Evolutionary conservation across 2,113 vertebrate species (phyloP).

Genomic region (Pygoscelis antarcticus): DNA sequence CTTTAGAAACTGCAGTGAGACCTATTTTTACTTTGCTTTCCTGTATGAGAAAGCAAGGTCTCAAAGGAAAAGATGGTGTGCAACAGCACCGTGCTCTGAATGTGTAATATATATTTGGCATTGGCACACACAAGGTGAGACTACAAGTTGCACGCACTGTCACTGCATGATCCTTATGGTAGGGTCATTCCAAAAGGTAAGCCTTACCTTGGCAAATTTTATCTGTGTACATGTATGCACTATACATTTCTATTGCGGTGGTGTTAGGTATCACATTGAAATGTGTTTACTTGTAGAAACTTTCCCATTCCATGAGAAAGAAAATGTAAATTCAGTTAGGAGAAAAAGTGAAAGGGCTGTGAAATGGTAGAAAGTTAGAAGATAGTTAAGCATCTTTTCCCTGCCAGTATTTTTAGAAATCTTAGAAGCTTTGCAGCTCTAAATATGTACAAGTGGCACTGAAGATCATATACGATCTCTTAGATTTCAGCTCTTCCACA

Average conservation of each 20-base stretch:
- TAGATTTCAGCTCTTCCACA: background rate
- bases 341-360: background rate
- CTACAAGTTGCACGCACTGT: background rate
- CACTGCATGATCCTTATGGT: background rate
- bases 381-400: background rate
- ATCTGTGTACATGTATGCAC: background rate
- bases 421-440: background rate
- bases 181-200: background rate
- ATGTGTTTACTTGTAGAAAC: background rate
- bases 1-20: background rate
- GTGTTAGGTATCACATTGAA: accelerated
- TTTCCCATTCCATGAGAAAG: background rate
- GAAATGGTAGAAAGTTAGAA: background rate
- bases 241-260: background rate
- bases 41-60: background rate
- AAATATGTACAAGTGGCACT: background rate
- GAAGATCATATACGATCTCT: background rate
- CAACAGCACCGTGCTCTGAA: background rate
- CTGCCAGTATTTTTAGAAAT: background rate
- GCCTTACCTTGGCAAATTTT: background rate
- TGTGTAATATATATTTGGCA: background rate
- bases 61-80: background rate
- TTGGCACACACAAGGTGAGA: background rate
- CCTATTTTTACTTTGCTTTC: background rate
- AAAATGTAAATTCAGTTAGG: background rate